Conservation (phyloP, 2,888 invertebrate species). For the Lathronympha strigana region DNA sequence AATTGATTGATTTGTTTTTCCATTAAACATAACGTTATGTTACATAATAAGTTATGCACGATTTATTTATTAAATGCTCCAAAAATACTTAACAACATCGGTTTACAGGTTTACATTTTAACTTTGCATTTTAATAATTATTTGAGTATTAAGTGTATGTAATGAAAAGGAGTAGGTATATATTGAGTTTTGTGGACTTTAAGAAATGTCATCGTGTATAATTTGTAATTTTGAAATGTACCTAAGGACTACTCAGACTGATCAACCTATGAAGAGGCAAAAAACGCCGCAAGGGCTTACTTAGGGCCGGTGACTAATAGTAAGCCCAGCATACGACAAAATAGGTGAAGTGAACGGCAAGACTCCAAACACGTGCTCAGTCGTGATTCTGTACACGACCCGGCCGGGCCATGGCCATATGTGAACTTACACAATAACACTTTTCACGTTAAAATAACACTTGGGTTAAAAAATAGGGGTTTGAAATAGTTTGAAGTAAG, state of each 20-base stretch:
- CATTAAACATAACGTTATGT: too few relatives aligned
- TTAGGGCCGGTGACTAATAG: constrained; percentile 66
- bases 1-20: too few relatives aligned
- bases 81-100: too few relatives aligned
- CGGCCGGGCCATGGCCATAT: constrained; percentile 75
- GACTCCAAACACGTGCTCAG: constrained; percentile 76
- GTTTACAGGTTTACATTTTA: too few relatives aligned
- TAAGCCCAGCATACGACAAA: constrained; percentile 69
- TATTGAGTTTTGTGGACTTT: neutral
- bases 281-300: constrained; percentile 51
- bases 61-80: too few relatives aligned
- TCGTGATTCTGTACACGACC: constrained; percentile 75
- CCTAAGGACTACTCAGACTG: constrained; percentile 9
- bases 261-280: constrained; percentile 24
- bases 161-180: too few relatives aligned
- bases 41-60: too few relatives aligned
- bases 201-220: constrained; percentile 6
- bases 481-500: constrained; percentile 43
- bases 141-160: too few relatives aligned
- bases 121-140: too few relatives aligned
- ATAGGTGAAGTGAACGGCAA: constrained; percentile 81
- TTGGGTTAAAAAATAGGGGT: constrained; percentile 25
- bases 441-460: constrained; percentile 67
- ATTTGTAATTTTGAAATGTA: constrained; percentile 1
- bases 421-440: constrained; percentile 77